Evolutionary conservation across 2,888 invertebrate genomes (phyloP), one percentile per base, ranked within the genome.

Genomic region (Nemotelus pantherinus): DNA sequence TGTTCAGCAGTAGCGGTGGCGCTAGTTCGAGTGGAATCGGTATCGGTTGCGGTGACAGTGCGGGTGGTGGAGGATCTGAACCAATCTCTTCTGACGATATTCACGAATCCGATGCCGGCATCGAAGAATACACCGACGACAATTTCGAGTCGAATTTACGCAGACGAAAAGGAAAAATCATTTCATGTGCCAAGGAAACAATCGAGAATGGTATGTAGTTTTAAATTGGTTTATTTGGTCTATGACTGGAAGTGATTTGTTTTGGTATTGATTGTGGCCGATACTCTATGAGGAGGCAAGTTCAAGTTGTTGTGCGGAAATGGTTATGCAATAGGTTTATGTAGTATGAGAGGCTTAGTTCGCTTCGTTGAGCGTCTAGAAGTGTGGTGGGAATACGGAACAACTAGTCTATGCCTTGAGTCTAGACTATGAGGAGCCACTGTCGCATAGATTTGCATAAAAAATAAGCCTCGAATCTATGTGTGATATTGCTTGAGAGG

Each of bases 111-210:
- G 84, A 82, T 80, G 82, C 82, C 68, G 83, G 83, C 77, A 82
- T 82, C 72, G 84, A 83, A 77, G 85, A 87, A 80, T 84, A 83
- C 80, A 84, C 67, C 50, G 85, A 84, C 79, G 81, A 81, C 81
- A 86, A 86, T 82, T 86, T 86, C 77, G 87, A 87, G 82, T 85
- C 86, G 75, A 87, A 87, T 83, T 83, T 87, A 68, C 84, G 87
- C 79, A 83, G 86, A 80, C 86, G 87, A 79, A 87, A 86, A 82
- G 87, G 87, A 77, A 87, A 87, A 85, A 86, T 87, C 80, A 87
- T 87, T 83, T 86, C 87, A 78, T 87, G 87, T 85, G 87, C 87
- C 83, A 87, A 87, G 84, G 87, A 87, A 83, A 87, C 87, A 72
- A 87, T 87, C 80, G 87, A 87, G 82, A 86, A 87, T 80, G 87